phyloP scores from a whole-genome alignment of 2,113 vertebrate genomes.

The Ageneiosus marmoratus region DNA sequence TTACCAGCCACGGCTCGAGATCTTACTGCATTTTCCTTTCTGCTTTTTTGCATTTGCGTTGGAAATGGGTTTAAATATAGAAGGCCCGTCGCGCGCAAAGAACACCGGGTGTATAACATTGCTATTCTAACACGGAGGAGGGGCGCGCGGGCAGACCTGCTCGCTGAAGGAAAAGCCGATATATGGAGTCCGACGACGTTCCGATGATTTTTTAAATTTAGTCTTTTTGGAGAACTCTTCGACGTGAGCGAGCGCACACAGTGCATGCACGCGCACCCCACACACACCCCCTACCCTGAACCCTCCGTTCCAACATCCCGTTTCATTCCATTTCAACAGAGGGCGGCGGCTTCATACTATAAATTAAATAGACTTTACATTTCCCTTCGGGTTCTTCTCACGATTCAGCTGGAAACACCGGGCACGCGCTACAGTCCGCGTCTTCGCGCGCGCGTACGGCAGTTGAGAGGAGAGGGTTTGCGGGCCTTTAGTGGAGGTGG shows the following conservation, averaged over 20 bases:
- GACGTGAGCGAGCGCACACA: constrained; percentile 5
- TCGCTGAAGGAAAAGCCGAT: not conserved
- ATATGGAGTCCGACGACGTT: not conserved
- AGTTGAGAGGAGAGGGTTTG: not conserved
- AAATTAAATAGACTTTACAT: not conserved
- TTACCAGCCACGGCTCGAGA: not conserved
- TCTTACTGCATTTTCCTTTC: not conserved
- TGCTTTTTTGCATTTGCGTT: not conserved
- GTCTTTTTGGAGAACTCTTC: constrained; percentile 3
- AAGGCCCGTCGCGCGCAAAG: not conserved
- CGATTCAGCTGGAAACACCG: not conserved
- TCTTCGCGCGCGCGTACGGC: not conserved
- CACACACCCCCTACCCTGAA: not conserved
- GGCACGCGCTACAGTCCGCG: not conserved
- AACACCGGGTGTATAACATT: constrained; percentile 9
- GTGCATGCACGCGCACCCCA: not conserved
- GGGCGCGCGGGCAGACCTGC: not conserved
- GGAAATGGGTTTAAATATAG: not conserved
- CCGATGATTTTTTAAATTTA: not conserved
- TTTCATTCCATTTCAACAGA: not conserved
- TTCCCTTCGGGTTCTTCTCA: not conserved
- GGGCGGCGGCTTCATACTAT: not conserved
- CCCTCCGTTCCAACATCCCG: not conserved
- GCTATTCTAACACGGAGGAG: not conserved
- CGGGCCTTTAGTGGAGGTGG: not conserved